phyloP scores from a whole-genome alignment of 2,113 vertebrate genomes.

The Diadophis punctatus region DNA sequence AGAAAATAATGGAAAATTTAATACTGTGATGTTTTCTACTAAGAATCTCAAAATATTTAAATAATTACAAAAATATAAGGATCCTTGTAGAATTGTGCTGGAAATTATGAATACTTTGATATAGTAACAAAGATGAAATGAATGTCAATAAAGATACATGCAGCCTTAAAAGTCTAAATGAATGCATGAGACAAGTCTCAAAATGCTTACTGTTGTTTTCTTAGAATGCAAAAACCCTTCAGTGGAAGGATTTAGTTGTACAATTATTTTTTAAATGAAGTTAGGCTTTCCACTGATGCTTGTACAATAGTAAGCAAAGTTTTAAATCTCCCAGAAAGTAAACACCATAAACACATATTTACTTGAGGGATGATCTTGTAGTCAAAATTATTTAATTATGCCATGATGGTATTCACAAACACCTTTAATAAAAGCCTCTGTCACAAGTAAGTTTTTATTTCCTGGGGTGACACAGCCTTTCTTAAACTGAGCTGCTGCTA shows the following conservation, averaged over 20 bases:
- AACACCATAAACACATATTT: conserved; percentile 51
- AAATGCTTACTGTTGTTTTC: background rate
- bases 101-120: background rate
- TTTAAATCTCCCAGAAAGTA: conserved; percentile 23
- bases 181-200: rapidly evolving
- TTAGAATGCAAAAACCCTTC: background rate
- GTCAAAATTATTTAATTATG: conserved; percentile 46
- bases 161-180: rapidly evolving
- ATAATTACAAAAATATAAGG: background rate
- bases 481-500: conserved; percentile 22
- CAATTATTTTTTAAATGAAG: background rate
- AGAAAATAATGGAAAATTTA: background rate
- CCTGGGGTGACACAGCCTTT: conserved; percentile 4
- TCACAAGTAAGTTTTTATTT: conserved; percentile 37
- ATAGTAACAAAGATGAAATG: background rate
- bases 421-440: conserved; percentile 48
- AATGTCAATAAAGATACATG: background rate
- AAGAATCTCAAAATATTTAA: background rate
- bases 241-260: background rate
- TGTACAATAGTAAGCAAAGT: conserved; percentile 32
- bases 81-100: background rate
- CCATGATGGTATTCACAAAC: conserved; percentile 45
- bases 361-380: conserved; percentile 31
- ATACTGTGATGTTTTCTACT: background rate
- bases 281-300: conserved; percentile 34